Conservation (phyloP, 2,888 invertebrate genomes). For the Athalia cordata region DNA sequence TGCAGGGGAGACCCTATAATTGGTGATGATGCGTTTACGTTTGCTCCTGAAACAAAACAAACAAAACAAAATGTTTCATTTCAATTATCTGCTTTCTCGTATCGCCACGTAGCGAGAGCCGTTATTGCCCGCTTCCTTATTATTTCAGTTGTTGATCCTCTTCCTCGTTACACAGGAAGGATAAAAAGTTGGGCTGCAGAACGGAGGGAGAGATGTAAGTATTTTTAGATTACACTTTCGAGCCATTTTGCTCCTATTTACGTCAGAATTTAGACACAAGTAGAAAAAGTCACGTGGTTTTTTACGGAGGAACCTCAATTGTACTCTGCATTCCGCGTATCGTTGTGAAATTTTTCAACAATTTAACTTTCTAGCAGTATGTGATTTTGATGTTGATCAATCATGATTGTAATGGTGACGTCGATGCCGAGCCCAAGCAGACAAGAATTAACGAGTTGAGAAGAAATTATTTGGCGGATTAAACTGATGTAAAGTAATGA, state of each 20-base stretch:
- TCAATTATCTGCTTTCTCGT: conserved; percentile 42
- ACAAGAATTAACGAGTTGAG: no score
- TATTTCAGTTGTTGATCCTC: conserved; percentile 23
- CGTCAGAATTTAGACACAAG: neutral
- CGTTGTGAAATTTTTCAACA: no score
- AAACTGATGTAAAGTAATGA: no score
- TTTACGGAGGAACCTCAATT: no score
- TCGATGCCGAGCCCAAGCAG: no score
- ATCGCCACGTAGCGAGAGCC: conserved; percentile 1
- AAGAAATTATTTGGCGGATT: no score
- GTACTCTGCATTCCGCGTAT: no score
- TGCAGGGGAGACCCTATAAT: conserved; percentile 89
- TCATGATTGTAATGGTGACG: no score
- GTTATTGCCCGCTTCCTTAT: conserved; percentile 2
- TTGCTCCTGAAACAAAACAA: conserved; percentile 78
- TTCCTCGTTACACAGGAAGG: conserved; percentile 9
- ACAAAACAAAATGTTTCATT: conserved; percentile 7
- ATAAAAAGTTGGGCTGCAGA: conserved; percentile 1
- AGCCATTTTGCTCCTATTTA: conserved; percentile 8
- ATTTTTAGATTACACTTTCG: conserved; percentile 27
- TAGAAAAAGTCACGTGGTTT: no score
- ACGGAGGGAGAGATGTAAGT: neutral
- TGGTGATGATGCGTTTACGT: conserved; percentile 87
- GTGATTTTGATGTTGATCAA: no score
- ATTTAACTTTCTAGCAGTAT: no score